Evolutionary conservation across 2,888 invertebrate genomes (phyloP), one percentile per base, ranked within the genome.

Genomic region (Fragum whitleyi): DNA sequence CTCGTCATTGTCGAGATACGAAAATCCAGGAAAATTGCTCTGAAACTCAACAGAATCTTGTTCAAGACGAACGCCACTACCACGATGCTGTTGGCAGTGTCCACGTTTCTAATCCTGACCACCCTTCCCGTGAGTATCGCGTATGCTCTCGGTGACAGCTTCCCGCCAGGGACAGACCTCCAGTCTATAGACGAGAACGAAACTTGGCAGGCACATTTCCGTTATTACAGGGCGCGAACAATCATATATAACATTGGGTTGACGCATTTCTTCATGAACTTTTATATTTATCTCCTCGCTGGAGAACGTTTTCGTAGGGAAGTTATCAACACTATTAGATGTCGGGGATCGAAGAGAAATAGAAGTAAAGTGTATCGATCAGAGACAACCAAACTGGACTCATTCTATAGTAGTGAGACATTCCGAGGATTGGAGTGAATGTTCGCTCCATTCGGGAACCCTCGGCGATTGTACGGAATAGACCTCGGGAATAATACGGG

Each of bases 191-290:
- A 75, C 29, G 68, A 61, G 5, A 91, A 93, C 82, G 78, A 81
- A 3, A 80, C 70, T 6, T 92, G 92, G 92, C 90, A 91, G 74
- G 74, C 87, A 32, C 87, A 91, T 83, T 87, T 92, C 57, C 83
- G 85, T 6, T 93, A 91, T 81, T 83, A 77, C 59, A 82, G 89
- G 16, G 87, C 90, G 6, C 81, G 90, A 53, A 87, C 89, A 0
- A 79, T 92, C 23, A 87, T 93, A 32, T 90, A 92, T 69, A 90
- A 92, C 75, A 86, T 92, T 29, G 92, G 92, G 9, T 89, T 92
- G 73, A 90, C 92, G 0, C 93, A 93, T 81, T 93, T 92, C 76
- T 93, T 92, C 53, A 91, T 91, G 81, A 93, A 93, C 83, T 92
- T 94, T 80, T 91, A 91, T 81, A 92, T 94, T 65, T 94, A 94